Evolutionary conservation across 2,797 vertebrate genomes (phyloP).

Genomic region (Epinephelus awoara): DNA sequence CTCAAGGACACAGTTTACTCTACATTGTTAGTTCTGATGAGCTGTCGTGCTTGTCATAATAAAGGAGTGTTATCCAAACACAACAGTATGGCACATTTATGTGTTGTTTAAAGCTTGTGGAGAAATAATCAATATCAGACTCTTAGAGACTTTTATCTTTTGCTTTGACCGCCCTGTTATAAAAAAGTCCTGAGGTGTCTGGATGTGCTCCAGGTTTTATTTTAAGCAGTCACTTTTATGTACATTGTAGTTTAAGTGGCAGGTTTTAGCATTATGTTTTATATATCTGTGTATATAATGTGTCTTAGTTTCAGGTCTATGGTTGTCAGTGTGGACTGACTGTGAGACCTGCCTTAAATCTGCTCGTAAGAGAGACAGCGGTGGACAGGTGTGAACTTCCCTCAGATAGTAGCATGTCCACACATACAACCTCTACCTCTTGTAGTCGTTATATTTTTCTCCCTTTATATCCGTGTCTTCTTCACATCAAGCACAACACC

Average conservation of each 20-base stretch:
- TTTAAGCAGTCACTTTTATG: slow-evolving; percentile 7
- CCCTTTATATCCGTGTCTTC: background rate
- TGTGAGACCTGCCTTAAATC: background rate
- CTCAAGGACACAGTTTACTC: background rate
- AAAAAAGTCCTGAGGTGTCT: background rate
- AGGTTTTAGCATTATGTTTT: slow-evolving; percentile 5
- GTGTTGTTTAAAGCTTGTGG: background rate
- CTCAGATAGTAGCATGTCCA: background rate
- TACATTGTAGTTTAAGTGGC: background rate
- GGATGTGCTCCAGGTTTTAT: background rate
- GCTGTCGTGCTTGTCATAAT: background rate
- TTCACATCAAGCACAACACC: background rate
- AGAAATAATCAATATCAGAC: background rate
- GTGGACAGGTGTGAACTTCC: background rate
- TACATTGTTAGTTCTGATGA: background rate
- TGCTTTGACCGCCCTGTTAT: too few relatives aligned
- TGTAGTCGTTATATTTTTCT: background rate
- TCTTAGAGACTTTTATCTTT: too few relatives aligned
- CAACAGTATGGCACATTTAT: background rate
- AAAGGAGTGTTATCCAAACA: background rate
- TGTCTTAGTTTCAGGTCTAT: background rate
- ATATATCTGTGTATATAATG: background rate
- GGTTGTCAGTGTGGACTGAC: background rate
- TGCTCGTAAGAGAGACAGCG: background rate
- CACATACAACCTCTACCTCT: background rate